phyloP scores from a whole-genome alignment of 2,113 vertebrate genomes.

The Mugil cephalus region DNA sequence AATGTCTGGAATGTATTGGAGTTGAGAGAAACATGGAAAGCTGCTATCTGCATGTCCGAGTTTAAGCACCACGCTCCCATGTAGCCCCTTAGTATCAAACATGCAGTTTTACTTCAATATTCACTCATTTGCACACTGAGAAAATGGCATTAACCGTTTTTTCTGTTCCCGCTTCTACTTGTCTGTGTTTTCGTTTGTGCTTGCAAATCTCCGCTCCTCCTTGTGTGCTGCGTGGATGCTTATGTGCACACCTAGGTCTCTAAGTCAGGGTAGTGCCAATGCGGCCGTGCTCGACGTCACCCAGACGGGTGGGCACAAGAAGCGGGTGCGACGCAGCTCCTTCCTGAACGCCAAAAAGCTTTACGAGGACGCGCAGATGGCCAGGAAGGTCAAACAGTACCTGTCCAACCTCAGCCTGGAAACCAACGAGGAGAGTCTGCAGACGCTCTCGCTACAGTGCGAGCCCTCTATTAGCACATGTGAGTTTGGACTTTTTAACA shows the following conservation, averaged over 20 bases:
- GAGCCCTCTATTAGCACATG: slow-evolving; percentile 94
- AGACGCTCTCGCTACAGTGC: slow-evolving; percentile 93
- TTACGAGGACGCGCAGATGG: slow-evolving; percentile 99
- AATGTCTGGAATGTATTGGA: slow-evolving; percentile 82
- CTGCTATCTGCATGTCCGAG: slow-evolving; percentile 76
- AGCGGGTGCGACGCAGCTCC: slow-evolving; percentile 96
- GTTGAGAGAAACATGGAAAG: slow-evolving; percentile 65
- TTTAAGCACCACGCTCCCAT: slow-evolving; percentile 32
- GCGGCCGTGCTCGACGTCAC: slow-evolving; percentile 93
- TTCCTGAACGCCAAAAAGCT: slow-evolving; percentile 99
- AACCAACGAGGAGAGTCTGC: slow-evolving; percentile 96
- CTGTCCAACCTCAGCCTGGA: slow-evolving; percentile 94
- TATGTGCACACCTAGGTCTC: slow-evolving; percentile 84
- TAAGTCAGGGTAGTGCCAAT: slow-evolving; percentile 96
- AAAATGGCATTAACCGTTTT: neutral
- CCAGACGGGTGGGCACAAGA: slow-evolving; percentile 95
- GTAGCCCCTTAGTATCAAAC: slow-evolving; percentile 20
- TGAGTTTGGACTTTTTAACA: slow-evolving; percentile 77
- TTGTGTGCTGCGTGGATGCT: neutral
- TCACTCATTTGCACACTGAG: neutral
- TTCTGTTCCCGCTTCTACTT: slow-evolving; percentile 5
- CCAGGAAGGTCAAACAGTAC: slow-evolving; percentile 96
- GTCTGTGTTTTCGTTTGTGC: slow-evolving; percentile 10
- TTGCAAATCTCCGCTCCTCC: neutral
- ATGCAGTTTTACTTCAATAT: neutral